Percentiles rank a stretch among this genome's conserved stretches.
Evolutionary conservation across 2,113 vertebrate species (phyloP).

Genomic region (Hippocampus zosterae): DNA sequence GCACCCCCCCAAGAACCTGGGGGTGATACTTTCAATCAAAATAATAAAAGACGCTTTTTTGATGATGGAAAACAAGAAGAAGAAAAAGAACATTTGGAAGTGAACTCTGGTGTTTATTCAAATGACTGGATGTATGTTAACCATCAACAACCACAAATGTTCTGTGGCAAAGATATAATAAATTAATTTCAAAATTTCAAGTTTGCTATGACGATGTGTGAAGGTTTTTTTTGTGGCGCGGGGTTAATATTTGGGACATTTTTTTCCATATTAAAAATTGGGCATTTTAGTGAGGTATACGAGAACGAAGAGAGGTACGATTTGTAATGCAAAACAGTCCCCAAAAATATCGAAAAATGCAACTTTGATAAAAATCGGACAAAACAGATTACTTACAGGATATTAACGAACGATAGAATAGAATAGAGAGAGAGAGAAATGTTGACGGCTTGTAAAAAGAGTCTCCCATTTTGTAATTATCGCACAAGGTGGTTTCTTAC

Average conservation of each 20-base stretch:
- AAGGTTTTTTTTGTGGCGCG: neutral
- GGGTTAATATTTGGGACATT: neutral
- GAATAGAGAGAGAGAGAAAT: too few species aligned
- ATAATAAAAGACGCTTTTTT: neutral
- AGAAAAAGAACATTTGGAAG: neutral
- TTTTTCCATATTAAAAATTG: neutral
- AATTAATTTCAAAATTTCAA: slow-evolving; percentile 10
- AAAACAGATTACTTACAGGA: too few species aligned
- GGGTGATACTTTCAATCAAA: neutral
- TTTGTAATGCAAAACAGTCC: too few species aligned
- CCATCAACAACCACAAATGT: neutral
- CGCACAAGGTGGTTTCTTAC: neutral
- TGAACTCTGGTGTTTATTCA: neutral
- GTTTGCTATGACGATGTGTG: neutral
- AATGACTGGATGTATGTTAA: slow-evolving; percentile 11
- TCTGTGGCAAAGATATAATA: slow-evolving; percentile 14
- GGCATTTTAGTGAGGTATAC: neutral
- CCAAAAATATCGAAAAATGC: too few species aligned
- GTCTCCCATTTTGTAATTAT: too few species aligned
- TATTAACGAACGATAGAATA: too few species aligned
- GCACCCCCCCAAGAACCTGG: neutral
- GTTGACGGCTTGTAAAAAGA: too few species aligned
- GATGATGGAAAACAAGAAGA: neutral
- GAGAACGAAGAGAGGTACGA: neutral
- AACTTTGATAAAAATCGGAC: too few species aligned